phyloP scores from a whole-genome alignment of 2,888 invertebrate species.

The Peribatodes rhomboidaria region DNA sequence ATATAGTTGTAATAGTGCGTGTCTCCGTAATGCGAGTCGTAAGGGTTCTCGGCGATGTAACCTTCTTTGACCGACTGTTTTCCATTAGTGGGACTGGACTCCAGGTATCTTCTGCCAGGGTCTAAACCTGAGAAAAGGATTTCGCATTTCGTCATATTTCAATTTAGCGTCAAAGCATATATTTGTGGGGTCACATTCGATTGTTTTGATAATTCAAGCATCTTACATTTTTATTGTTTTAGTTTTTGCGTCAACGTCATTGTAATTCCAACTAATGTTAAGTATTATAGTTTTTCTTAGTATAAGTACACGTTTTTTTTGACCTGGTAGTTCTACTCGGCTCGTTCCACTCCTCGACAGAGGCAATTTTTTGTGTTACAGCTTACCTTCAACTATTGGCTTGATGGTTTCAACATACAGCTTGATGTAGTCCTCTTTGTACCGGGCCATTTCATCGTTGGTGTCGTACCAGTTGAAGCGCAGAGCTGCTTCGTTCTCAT shows the following conservation, averaged over 20 bases:
- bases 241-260: too few species aligned
- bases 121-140: conserved; percentile 75
- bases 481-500: conserved; percentile 97
- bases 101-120: conserved; percentile 89
- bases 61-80: conserved; percentile 90
- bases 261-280: too few species aligned
- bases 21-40: conserved; percentile 94
- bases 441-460: conserved; percentile 77
- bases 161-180: background rate
- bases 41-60: conserved; percentile 92
- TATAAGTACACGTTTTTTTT: too few species aligned
- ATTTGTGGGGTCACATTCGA: background rate
- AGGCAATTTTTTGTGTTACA: background rate
- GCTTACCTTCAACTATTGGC: conserved; percentile 83
- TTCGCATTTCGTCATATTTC: background rate
- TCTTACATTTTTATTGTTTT: too few species aligned
- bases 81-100: conserved; percentile 98
- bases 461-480: conserved; percentile 93
- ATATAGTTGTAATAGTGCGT: conserved; percentile 96
- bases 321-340: too few species aligned
- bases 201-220: background rate
- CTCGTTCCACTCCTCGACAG: too few species aligned
- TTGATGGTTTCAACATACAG: conserved; percentile 93
- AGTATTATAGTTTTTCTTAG: too few species aligned
- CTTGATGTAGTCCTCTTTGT: conserved; percentile 92